These are phyloP conservation scores for Athalia cordata DNA, from an alignment of 2,888 invertebrate genomes.

Conservation along the genomic window DNA sequence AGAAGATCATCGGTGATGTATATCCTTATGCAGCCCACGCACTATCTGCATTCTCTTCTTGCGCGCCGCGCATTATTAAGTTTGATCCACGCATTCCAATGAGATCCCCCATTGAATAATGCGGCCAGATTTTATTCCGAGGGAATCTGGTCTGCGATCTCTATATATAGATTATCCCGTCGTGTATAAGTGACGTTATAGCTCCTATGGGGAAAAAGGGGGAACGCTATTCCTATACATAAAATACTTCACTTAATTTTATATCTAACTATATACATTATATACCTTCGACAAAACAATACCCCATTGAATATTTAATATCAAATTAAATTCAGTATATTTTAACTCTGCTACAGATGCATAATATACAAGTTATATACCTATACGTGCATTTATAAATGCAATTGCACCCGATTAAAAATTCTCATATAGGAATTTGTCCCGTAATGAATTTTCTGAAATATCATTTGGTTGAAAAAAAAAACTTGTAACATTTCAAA, in stretches of 20 bases:
- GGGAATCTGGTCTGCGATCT: slow-evolving; percentile 67
- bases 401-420: background rate
- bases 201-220: too few relatives aligned
- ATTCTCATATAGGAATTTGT: background rate
- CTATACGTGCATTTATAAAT: background rate
- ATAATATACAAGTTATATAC: too few relatives aligned
- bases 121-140: slow-evolving; percentile 68
- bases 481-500: too few relatives aligned
- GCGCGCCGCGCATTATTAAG: slow-evolving; percentile 66
- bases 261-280: background rate
- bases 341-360: too few relatives aligned
- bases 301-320: slow-evolving; percentile 46
- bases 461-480: background rate
- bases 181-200: too few relatives aligned
- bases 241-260: background rate
- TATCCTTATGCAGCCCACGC: slow-evolving; percentile 43
- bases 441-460: background rate
- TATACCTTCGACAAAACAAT: slow-evolving; percentile 52
- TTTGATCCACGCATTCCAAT: slow-evolving; percentile 70
- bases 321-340: slow-evolving; percentile 39
- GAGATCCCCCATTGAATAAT: slow-evolving; percentile 69
- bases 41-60: slow-evolving; percentile 42
- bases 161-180: slow-evolving; percentile 45
- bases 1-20: background rate
- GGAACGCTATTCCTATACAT: background rate